Percentiles rank a stretch among this genome's conserved stretches.
Conservation (phyloP, 2,888 invertebrate genomes). For the Agrochola litura region DNA sequence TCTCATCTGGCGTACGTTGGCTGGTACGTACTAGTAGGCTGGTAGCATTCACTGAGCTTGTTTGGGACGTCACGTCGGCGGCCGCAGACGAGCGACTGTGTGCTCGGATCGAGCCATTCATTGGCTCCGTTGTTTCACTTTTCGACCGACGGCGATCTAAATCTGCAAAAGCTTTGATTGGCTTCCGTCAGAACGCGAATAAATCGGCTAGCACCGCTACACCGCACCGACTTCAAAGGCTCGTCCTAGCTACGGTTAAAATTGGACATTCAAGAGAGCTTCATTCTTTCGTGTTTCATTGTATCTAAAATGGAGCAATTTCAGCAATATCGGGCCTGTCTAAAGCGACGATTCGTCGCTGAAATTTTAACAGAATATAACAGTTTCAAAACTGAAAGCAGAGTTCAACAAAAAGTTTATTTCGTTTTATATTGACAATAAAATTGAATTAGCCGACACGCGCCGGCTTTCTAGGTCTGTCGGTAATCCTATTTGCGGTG, state of each 20-base stretch:
- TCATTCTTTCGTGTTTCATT: slow-evolving; percentile 63
- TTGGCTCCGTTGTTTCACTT: slow-evolving; percentile 79
- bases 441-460: slow-evolving; percentile 83
- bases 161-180: slow-evolving; percentile 86
- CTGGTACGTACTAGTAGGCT: slow-evolving; percentile 28
- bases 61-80: slow-evolving; percentile 44
- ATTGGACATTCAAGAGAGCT: slow-evolving; percentile 74
- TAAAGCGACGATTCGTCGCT: slow-evolving; percentile 44
- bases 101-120: slow-evolving; percentile 70
- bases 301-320: slow-evolving; percentile 60
- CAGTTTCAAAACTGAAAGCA: slow-evolving; percentile 63
- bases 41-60: slow-evolving; percentile 49
- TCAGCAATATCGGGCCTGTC: slow-evolving; percentile 47
- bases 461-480: slow-evolving; percentile 81
- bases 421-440: slow-evolving; percentile 79
- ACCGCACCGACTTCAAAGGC: slow-evolving; percentile 77
- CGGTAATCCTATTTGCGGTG: slow-evolving; percentile 87
- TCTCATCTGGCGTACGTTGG: slow-evolving; percentile 33
- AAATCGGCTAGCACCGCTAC: slow-evolving; percentile 75
- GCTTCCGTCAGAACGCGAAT: slow-evolving; percentile 78
- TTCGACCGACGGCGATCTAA: slow-evolving; percentile 77
- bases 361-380: slow-evolving; percentile 65
- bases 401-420: slow-evolving; percentile 68
- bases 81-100: slow-evolving; percentile 48
- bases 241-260: slow-evolving; percentile 73